These are phyloP conservation scores for Catharus ustulatus DNA, from an alignment of 2,797 vertebrate species.

Conservation along the genomic window DNA sequence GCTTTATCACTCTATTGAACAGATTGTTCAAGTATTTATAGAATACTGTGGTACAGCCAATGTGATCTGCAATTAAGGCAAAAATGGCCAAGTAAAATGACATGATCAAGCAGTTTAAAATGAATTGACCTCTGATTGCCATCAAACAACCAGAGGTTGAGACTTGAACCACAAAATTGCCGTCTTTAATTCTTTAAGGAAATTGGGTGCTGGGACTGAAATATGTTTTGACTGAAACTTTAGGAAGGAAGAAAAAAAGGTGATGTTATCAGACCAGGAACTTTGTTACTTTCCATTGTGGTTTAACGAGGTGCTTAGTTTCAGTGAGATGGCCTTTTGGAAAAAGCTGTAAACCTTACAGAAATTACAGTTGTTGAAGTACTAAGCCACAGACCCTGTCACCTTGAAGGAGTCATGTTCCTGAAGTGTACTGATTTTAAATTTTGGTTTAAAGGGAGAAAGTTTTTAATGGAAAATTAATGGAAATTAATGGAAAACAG, in stretches of 20 bases:
- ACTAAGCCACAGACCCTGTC: background rate
- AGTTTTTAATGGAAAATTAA: background rate
- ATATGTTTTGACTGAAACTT: constrained; percentile 46
- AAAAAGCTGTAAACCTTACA: background rate
- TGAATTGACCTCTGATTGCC: constrained; percentile 52
- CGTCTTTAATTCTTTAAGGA: constrained; percentile 14
- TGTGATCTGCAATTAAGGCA: constrained; percentile 53
- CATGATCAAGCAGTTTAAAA: constrained; percentile 50
- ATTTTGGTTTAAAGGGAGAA: background rate
- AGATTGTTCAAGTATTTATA: constrained; percentile 64
- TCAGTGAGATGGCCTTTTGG: background rate
- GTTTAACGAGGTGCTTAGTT: background rate
- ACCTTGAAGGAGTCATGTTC: background rate
- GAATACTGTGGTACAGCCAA: constrained; percentile 41
- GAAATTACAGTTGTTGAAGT: background rate
- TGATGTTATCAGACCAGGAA: constrained; percentile 20
- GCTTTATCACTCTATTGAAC: constrained; percentile 72
- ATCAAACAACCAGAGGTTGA: constrained; percentile 37
- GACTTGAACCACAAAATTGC: constrained; percentile 7
- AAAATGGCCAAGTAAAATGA: constrained; percentile 59
- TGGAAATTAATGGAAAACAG: background rate
- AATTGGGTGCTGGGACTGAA: background rate
- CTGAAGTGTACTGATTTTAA: background rate
- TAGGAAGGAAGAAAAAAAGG: background rate
- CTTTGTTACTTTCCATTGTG: constrained; percentile 48